These are phyloP conservation scores for Fabriciana adippe DNA, from an alignment of 2,888 invertebrate species.

Conservation along the genomic window DNA sequence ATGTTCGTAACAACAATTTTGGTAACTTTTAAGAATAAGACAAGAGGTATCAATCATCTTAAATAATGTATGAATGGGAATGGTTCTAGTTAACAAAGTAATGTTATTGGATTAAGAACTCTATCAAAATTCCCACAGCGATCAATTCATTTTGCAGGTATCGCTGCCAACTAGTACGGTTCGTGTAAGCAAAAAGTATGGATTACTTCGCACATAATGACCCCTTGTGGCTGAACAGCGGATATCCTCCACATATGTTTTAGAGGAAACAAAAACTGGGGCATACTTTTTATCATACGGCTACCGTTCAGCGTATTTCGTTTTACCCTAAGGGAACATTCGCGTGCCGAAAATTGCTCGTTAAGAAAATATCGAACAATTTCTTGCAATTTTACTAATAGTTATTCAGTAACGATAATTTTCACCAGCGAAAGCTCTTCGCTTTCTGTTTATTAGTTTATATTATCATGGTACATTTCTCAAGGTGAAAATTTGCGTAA, in stretches of 20 bases:
- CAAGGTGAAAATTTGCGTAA: background rate
- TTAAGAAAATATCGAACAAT: constrained; percentile 45
- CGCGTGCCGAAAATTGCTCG: constrained; percentile 75
- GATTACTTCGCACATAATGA: constrained; percentile 64
- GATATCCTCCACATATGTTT: constrained; percentile 75
- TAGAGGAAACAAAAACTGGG: constrained; percentile 61
- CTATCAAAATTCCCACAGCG: constrained; percentile 23
- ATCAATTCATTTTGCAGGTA: constrained; percentile 30
- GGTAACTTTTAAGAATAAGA: constrained; percentile 5
- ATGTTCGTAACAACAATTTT: background rate
- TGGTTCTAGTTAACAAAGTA: constrained; percentile 1
- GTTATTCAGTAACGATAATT: constrained; percentile 30
- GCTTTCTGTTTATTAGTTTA: constrained; percentile 22
- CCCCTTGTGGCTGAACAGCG: constrained; percentile 63
- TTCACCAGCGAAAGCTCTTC: constrained; percentile 10
- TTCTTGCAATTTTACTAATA: constrained; percentile 40
- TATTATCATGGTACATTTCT: constrained; percentile 15
- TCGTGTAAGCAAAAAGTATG: constrained; percentile 52
- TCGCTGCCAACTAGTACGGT: constrained; percentile 30
- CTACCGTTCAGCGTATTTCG: constrained; percentile 63
- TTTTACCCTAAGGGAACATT: constrained; percentile 54
- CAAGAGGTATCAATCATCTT: constrained; percentile 15
- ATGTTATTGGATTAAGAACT: constrained; percentile 15
- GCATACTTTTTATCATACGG: constrained; percentile 47
- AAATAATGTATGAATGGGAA: constrained; percentile 19